A percentile compares a stretch with the other conserved stretches of the same genome.
Evolutionary conservation across 2,797 vertebrate species (phyloP).

Genomic region (Crax fasciolata): DNA sequence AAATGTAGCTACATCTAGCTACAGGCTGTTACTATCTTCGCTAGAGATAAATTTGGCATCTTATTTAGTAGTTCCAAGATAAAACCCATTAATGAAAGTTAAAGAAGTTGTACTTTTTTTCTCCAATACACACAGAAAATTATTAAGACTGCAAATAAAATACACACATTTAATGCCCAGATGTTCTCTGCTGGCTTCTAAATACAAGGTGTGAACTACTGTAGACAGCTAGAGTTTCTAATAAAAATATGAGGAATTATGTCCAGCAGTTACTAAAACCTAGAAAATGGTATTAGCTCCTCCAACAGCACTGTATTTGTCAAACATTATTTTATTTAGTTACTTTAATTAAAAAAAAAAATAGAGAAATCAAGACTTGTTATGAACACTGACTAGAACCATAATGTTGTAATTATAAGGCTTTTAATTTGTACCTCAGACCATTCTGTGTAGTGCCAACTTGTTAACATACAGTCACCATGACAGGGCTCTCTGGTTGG

Average conservation of each 20-base stretch:
- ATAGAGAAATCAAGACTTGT: background rate
- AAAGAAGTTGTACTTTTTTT: background rate
- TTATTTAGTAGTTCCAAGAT: background rate
- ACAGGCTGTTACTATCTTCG: background rate
- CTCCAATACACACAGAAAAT: background rate
- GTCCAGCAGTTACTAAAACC: background rate
- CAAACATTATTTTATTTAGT: background rate
- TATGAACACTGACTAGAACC: background rate
- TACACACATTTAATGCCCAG: background rate
- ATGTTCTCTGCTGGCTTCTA: background rate
- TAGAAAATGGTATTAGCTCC: background rate
- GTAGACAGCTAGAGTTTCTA: background rate
- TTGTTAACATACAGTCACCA: conserved; percentile 90
- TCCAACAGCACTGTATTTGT: background rate
- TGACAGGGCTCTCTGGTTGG: conserved; percentile 90
- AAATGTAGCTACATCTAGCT: background rate
- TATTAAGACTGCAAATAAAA: background rate
- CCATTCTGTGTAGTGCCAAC: conserved; percentile 96
- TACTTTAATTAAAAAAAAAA: background rate
- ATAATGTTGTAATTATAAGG: background rate
- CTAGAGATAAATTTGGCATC: background rate
- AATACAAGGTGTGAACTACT: background rate
- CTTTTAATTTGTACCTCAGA: conserved; percentile 87
- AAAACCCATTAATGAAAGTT: background rate
- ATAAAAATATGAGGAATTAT: background rate